Percentiles rank a stretch among this genome's conserved stretches.
phyloP scores from a whole-genome alignment of 1,140 invertebrate genomes.

The Macrobrachium rosenbergii region DNA sequence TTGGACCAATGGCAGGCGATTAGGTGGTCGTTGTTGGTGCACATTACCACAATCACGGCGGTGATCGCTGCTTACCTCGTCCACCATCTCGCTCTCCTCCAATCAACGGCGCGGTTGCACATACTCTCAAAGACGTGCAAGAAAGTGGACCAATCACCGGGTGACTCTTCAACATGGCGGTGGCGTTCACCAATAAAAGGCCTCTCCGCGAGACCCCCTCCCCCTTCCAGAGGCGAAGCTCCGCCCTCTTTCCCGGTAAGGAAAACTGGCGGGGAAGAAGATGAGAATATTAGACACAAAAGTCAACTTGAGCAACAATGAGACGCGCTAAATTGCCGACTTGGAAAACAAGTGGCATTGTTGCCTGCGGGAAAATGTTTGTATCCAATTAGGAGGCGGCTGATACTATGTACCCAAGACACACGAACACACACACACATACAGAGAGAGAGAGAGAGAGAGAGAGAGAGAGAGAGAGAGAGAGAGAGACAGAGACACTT shows the following conservation, averaged over 20 bases:
- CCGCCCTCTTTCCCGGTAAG: slow-evolving; percentile 40
- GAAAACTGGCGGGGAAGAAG: slow-evolving; percentile 31
- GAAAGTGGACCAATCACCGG: slow-evolving; percentile 44
- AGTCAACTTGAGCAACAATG: slow-evolving; percentile 51
- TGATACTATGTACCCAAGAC: background rate
- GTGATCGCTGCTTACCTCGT: slow-evolving; percentile 64
- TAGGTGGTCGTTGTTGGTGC: slow-evolving; percentile 63
- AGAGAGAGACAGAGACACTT: background rate
- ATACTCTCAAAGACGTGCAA: slow-evolving; percentile 45
- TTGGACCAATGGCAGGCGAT: slow-evolving; percentile 62
- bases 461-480: slow-evolving; percentile 10
- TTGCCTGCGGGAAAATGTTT: slow-evolving; percentile 30
- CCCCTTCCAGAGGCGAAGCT: slow-evolving; percentile 5
- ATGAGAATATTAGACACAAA: slow-evolving; percentile 46
- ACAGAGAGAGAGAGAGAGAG: slow-evolving; percentile 5
- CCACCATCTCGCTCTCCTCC: slow-evolving; percentile 52
- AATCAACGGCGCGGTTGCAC: slow-evolving; percentile 50
- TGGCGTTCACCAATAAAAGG: slow-evolving; percentile 40
- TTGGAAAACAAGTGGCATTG: slow-evolving; percentile 49
- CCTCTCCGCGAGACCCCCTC: background rate
- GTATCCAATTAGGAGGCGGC: slow-evolving; percentile 37
- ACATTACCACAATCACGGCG: slow-evolving; percentile 62
- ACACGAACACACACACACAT: too few relatives aligned
- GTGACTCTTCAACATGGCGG: slow-evolving; percentile 37
- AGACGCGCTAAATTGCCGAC: slow-evolving; percentile 34